A percentile compares a stretch with the other conserved stretches of the same genome.
These are phyloP conservation scores for Himantopus leucocephalus DNA, from an alignment of 2,113 vertebrate genomes.

Conservation along the genomic window DNA sequence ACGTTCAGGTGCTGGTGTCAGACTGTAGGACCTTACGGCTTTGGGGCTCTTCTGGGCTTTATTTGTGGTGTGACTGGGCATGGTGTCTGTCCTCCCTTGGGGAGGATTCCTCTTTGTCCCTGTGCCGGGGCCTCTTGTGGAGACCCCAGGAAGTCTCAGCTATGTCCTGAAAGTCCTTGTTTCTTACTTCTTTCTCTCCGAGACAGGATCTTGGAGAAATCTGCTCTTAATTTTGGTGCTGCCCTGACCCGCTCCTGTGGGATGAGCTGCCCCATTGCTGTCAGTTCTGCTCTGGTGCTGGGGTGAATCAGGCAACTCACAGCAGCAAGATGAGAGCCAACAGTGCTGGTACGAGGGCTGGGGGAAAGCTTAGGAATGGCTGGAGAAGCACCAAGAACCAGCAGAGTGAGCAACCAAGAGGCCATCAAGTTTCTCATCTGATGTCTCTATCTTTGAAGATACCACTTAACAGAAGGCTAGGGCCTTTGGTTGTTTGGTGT, in stretches of 20 bases:
- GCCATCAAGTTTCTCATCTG: background rate
- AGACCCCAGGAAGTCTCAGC: background rate
- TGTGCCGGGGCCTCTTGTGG: background rate
- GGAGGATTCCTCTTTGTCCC: background rate
- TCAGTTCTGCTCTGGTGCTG: background rate
- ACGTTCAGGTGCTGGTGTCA: background rate
- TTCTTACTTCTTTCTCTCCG: background rate
- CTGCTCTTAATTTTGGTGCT: background rate
- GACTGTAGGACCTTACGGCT: background rate
- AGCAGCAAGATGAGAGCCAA: background rate
- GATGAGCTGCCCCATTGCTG: background rate
- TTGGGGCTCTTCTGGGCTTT: background rate
- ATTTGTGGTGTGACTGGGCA: background rate
- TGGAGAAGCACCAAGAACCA: background rate
- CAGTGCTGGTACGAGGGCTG: background rate
- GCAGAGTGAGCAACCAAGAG: background rate
- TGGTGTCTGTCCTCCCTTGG: background rate
- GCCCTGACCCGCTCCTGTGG: rapidly evolving
- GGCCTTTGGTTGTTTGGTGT: background rate
- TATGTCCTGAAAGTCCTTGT: background rate
- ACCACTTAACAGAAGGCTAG: background rate
- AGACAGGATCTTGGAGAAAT: background rate
- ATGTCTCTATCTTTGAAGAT: background rate
- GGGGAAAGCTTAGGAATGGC: background rate
- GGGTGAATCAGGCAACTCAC: rapidly evolving